Percentiles rank a stretch among this genome's conserved stretches.
Conservation (phyloP, 2,113 vertebrate genomes). For the Indicator indicator region DNA sequence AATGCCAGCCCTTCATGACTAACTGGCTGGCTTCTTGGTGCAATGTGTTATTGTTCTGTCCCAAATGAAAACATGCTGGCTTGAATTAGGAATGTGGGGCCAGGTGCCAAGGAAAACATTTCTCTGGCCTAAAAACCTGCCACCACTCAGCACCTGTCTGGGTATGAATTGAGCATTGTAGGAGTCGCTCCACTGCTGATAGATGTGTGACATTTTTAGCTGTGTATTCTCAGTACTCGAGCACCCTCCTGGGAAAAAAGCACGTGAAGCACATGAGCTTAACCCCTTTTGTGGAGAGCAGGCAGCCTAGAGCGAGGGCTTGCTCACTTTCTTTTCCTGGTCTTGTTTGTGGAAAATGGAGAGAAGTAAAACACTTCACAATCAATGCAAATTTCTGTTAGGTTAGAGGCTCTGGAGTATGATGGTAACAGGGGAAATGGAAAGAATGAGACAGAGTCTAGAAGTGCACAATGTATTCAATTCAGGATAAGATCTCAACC, state of each 20-base stretch:
- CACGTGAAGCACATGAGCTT: not conserved
- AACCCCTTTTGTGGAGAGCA: constrained; percentile 3
- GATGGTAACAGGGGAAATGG: not conserved
- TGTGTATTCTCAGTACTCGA: constrained; percentile 45
- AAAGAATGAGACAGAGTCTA: not conserved
- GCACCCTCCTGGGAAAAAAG: constrained; percentile 21
- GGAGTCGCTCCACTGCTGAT: not conserved
- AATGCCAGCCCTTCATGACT: constrained; percentile 37
- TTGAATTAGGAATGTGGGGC: constrained; percentile 27
- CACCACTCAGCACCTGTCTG: constrained; percentile 7
- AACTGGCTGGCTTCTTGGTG: not conserved
- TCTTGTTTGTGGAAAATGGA: not conserved
- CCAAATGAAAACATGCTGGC: constrained; percentile 6
- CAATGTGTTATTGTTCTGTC: constrained; percentile 19
- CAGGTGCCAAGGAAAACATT: constrained; percentile 49
- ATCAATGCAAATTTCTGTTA: not conserved
- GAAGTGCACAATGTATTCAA: not conserved
- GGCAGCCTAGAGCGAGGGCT: not conserved
- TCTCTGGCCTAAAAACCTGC: constrained; percentile 6
- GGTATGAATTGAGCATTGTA: constrained; percentile 36
- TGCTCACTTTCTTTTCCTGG: not conserved
- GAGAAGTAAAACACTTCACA: not conserved
- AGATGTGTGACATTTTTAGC: constrained; percentile 36
- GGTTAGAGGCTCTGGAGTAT: not conserved
- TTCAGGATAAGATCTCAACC: not conserved